Percentiles rank a stretch among this genome's conserved stretches.
Conservation (phyloP, 2,113 vertebrate species). For the Caloenas nicobarica region DNA sequence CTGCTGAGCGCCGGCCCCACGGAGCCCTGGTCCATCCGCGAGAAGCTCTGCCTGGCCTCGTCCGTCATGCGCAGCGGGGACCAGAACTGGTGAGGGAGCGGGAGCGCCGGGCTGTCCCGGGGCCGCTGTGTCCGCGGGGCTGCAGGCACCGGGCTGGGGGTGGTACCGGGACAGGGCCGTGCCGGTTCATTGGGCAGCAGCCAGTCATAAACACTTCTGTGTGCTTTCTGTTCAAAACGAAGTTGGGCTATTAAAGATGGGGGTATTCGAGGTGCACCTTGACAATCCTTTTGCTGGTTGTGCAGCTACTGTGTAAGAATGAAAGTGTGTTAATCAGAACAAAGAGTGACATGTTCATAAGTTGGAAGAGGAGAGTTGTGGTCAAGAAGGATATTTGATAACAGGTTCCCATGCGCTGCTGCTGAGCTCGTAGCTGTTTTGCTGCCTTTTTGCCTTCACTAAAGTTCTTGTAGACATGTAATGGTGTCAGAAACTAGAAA, state of each 20-base stretch:
- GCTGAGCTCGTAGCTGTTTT: background rate
- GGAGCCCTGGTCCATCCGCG: slow-evolving; percentile 95
- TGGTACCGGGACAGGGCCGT: fast-evolving
- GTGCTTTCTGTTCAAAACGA: fast-evolving
- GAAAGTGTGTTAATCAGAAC: background rate
- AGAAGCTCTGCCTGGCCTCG: slow-evolving; percentile 96
- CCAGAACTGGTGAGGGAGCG: slow-evolving; percentile 90
- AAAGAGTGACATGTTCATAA: fast-evolving
- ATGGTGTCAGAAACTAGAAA: background rate
- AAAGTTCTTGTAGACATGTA: background rate
- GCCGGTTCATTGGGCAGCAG: fast-evolving
- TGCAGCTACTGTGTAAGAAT: fast-evolving
- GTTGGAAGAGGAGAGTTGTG: background rate
- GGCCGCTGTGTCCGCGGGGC: too few relatives aligned
- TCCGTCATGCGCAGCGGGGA: slow-evolving; percentile 98
- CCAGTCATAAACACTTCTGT: fast-evolving
- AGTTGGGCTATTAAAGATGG: background rate
- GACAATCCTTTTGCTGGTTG: fast-evolving
- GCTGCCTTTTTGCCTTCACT: background rate
- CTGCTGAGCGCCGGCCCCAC: slow-evolving; percentile 91
- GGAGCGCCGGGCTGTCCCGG: background rate
- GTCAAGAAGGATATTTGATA: background rate
- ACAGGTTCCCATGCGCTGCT: background rate
- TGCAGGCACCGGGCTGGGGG: background rate
- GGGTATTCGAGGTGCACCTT: fast-evolving